Base-by-base conservation (phyloP, 2,888 invertebrate genomes). In the Dastarcus helophoroides region DNA sequence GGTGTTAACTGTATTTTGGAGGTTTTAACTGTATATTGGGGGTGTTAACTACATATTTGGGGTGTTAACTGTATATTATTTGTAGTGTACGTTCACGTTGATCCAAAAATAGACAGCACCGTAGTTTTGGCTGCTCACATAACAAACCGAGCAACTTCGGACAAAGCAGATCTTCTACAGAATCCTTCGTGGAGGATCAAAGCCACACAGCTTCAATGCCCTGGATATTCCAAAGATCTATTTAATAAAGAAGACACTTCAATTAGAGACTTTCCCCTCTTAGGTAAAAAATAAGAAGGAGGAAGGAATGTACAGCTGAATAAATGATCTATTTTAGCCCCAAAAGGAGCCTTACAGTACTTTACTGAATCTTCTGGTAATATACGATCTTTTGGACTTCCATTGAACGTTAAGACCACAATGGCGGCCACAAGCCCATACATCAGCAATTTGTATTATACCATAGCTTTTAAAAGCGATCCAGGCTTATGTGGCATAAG, bases 261-360 rank as follows among this genome's bases (percentile, higher is more conserved):
- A 3, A 33, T 37, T 12, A 31, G 35, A n/a, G 37, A 47, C 32
- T 41, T 41, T 14, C 17, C 19, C n/a, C 32, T 39, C 27, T 35
- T 46, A 23, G 45, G 44, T 46, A 35, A 26, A 27, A 29, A 15
- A 21, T 8, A 19, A n/a, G 7, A 6, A 19, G n/a, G 19, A 19
- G 19, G 7, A 19, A 19, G 19, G 19, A 7, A 6, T 7, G 19
- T 19, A 19, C 19, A 7, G 19, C 19, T 19, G 9, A 9, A 26
- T 7, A 28, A 12, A 5, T 26, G 11, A 8, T 26, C 4, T 37
- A 15, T 46, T 49, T 26, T 40, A 62, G 74, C 79, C 1, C 79
- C 79, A 0, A 63, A 66, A 1, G 79, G 78, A 22, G 78, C 78
- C 28, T 62, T 76, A 10, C 79, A 79, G 43, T 79, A 71, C 58